Conservation (phyloP, 2,888 invertebrate species). For the Pseudoips prasinana region DNA sequence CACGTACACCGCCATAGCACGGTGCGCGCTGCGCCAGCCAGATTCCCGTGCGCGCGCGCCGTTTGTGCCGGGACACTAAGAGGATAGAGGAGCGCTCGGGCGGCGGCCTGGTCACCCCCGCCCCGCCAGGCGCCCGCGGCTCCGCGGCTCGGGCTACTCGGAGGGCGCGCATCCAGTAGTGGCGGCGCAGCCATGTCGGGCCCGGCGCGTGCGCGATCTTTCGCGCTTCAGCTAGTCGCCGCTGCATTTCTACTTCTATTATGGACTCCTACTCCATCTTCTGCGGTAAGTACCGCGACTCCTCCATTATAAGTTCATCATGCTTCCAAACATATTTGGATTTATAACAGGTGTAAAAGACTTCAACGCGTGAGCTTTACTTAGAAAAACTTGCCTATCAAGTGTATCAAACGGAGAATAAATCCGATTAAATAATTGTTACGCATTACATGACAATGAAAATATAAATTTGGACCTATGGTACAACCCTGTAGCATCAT, state of each 20-base stretch:
- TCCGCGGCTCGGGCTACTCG: conserved; percentile 39
- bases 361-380: conserved; percentile 42
- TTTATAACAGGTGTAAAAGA: conserved; percentile 35
- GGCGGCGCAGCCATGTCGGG: conserved; percentile 79
- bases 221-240: conserved; percentile 61
- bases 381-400: conserved; percentile 2
- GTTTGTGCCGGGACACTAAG: conserved; percentile 78
- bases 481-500: too few relatives aligned
- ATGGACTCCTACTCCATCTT: conserved; percentile 47
- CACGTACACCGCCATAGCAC: conserved; percentile 78
- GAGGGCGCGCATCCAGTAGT: conserved; percentile 73
- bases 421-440: too few relatives aligned
- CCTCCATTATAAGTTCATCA: too few relatives aligned
- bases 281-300: conserved; percentile 63
- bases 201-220: conserved; percentile 74
- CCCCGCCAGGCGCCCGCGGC: conserved; percentile 47
- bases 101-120: conserved; percentile 60
- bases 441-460: too few relatives aligned
- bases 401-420: too few relatives aligned
- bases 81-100: conserved; percentile 68
- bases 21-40: conserved; percentile 74
- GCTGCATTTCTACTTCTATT: conserved; percentile 58
- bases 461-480: too few relatives aligned
- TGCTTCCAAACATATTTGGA: too few relatives aligned
- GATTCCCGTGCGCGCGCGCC: conserved; percentile 79